Conservation (phyloP, 2,888 invertebrate species). For the Antheraea yamamai region DNA sequence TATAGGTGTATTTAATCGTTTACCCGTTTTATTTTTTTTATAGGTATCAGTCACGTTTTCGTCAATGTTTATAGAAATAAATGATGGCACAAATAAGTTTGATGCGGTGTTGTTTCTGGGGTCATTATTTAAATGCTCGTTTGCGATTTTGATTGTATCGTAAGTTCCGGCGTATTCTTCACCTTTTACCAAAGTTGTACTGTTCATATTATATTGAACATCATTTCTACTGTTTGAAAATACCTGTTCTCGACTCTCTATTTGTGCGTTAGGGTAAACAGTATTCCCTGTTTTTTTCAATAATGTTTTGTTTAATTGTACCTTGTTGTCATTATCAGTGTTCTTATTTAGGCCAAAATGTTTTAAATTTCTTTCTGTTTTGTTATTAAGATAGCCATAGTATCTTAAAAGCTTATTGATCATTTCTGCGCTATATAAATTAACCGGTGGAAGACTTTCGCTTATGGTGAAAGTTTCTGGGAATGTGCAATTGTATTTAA, state of each 20-base stretch:
- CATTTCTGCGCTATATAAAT: slow-evolving; percentile 78
- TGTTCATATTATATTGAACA: slow-evolving; percentile 57
- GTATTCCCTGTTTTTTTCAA: slow-evolving; percentile 29
- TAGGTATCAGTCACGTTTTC: slow-evolving; percentile 35
- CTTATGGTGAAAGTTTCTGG: slow-evolving; percentile 78
- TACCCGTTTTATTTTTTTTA: slow-evolving; percentile 55
- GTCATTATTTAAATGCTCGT: slow-evolving; percentile 61
- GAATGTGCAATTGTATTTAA: slow-evolving; percentile 75
- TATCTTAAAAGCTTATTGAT: slow-evolving; percentile 74
- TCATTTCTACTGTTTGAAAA: slow-evolving; percentile 50
- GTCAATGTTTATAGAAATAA: slow-evolving; percentile 42
- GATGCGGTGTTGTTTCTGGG: slow-evolving; percentile 46
- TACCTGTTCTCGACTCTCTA: slow-evolving; percentile 36
- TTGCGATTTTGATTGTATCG: slow-evolving; percentile 64
- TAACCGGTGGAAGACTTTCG: slow-evolving; percentile 75
- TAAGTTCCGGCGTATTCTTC: slow-evolving; percentile 59
- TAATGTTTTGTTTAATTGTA: slow-evolving; percentile 6
- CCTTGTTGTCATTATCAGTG: slow-evolving; percentile 32
- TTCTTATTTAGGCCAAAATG: slow-evolving; percentile 41
- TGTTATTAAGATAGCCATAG: slow-evolving; percentile 74
- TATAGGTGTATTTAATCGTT: slow-evolving; percentile 66
- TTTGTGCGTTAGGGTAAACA: slow-evolving; percentile 31
- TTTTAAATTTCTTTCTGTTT: slow-evolving; percentile 63
- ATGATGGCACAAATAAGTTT: slow-evolving; percentile 39
- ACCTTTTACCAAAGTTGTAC: slow-evolving; percentile 52